Evolutionary conservation across 2,888 invertebrate genomes (phyloP).

Genomic region (Eumerus sabulonum): DNA sequence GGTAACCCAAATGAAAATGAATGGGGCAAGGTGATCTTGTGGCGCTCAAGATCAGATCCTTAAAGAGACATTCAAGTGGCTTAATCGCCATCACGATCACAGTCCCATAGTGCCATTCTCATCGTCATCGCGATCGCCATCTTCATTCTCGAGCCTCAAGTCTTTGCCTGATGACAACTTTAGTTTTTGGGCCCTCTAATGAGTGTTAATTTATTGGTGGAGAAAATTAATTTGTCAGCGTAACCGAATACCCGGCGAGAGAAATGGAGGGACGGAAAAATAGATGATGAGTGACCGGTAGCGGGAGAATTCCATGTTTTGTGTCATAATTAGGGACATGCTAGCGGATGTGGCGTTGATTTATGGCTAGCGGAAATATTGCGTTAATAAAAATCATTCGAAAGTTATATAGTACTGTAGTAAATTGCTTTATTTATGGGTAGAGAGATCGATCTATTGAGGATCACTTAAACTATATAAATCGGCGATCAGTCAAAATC

Average conservation of each 20-base stretch:
- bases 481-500: too few species aligned
- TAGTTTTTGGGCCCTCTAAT: slow-evolving; percentile 50
- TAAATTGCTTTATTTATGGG: too few species aligned
- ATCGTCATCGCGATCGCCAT: slow-evolving; percentile 1
- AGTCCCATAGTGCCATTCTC: neutral
- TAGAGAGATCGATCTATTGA: too few species aligned
- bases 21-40: slow-evolving; percentile 21
- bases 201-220: slow-evolving; percentile 62
- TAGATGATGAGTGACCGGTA: slow-evolving; percentile 36
- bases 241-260: neutral
- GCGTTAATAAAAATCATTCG: too few species aligned
- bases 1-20: slow-evolving; percentile 36
- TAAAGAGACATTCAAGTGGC: slow-evolving; percentile 1
- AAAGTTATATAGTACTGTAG: too few species aligned
- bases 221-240: slow-evolving; percentile 58
- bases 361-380: too few species aligned
- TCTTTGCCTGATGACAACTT: slow-evolving; percentile 19
- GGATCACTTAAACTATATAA: neutral
- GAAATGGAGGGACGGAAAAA: slow-evolving; percentile 4
- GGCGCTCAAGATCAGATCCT: slow-evolving; percentile 34
- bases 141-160: neutral
- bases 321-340: slow-evolving; percentile 40
- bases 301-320: slow-evolving; percentile 36
- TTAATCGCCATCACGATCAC: slow-evolving; percentile 30
- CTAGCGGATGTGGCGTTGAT: too few species aligned